Evolutionary conservation across 2,113 vertebrate genomes (phyloP), one percentile per base, ranked within the genome.

Genomic region (western clawed frog (Xenopus tropicalis)): DNA sequence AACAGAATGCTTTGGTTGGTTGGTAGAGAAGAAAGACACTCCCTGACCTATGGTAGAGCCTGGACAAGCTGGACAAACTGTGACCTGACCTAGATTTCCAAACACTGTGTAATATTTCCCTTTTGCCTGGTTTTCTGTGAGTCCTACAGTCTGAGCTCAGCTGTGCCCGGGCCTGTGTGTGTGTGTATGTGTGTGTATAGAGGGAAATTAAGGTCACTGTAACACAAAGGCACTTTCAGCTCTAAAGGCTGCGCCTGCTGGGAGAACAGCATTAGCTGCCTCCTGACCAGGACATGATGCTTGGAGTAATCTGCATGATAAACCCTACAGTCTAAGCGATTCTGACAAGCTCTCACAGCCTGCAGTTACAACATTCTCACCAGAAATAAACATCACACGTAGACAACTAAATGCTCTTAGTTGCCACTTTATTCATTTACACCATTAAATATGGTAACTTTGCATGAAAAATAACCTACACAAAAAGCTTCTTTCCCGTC

Each of bases 81-180:
- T 61, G 66, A 61, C 43, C 66, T 54, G 72, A 69, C 72, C 72
- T 43, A 75, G n/a, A 69, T 61, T 69, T 62, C 65, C 58, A 54
- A 43, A 69, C 43, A 14, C 22, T 23, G 1, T 25, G 46, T 52
- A 66, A 21, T n/a, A 24, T 69, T 69, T 54, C 59, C 58, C 59
- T 69, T 75, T 69, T 29, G 65, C 57, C 66, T 13, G 54, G 29
- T 56, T 56, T 44, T 42, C 72, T 62, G 65, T 20, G 42, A 43
- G 29, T 11, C 37, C 56, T 25, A 57, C 21, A 46, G 29, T 43
- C 14, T 42, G 4, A 11, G 52, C 62, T 25, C 42, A 23, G 61
- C 42, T 56, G 51, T 21, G 14, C 23, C 56, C 57, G 48, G 58
- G 58, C 52, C 8, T 54, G 16, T 17, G 43, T 22, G n/a, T 43